Percentiles rank a stretch among this genome's conserved stretches.
phyloP scores from a whole-genome alignment of 2,797 vertebrate species.

The Microhierax caerulescens region DNA sequence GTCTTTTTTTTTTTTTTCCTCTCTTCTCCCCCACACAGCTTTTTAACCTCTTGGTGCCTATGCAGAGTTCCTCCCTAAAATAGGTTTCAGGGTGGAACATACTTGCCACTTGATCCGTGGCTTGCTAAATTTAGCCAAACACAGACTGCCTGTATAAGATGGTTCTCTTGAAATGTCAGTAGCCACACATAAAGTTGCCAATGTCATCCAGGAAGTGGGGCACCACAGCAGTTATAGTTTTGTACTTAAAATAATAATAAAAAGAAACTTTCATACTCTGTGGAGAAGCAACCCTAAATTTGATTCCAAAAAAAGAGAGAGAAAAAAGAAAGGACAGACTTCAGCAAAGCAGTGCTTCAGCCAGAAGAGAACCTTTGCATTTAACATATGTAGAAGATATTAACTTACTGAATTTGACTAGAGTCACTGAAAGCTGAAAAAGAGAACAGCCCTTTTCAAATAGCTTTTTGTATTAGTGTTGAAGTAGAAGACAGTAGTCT shows the following conservation, averaged over 20 bases:
- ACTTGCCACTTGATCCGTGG: slow-evolving; percentile 59
- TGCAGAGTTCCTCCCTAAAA: slow-evolving; percentile 44
- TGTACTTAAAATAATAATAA: slow-evolving; percentile 64
- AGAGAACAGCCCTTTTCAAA: background rate
- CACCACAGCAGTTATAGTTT: slow-evolving; percentile 23
- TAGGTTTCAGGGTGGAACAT: slow-evolving; percentile 57
- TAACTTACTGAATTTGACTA: background rate
- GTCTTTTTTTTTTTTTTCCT: background rate
- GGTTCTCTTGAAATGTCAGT: slow-evolving; percentile 52
- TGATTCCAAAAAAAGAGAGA: background rate
- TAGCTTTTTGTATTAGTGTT: background rate
- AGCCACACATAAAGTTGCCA: slow-evolving; percentile 47
- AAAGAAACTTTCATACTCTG: slow-evolving; percentile 21
- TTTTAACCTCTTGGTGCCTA: slow-evolving; percentile 62
- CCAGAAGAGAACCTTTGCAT: background rate
- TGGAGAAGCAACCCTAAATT: slow-evolving; percentile 41
- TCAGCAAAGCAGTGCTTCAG: background rate
- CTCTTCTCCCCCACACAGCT: background rate
- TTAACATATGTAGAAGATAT: background rate
- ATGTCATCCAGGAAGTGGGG: slow-evolving; percentile 65
- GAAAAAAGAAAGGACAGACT: background rate
- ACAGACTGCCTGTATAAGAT: slow-evolving; percentile 33
- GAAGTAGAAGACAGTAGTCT: background rate
- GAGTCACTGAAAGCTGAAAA: background rate
- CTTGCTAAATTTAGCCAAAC: slow-evolving; percentile 61